Percentiles rank a stretch among this genome's conserved stretches.
Evolutionary conservation across 2,888 invertebrate genomes (phyloP).

Genomic region (Rotaria sp.): DNA sequence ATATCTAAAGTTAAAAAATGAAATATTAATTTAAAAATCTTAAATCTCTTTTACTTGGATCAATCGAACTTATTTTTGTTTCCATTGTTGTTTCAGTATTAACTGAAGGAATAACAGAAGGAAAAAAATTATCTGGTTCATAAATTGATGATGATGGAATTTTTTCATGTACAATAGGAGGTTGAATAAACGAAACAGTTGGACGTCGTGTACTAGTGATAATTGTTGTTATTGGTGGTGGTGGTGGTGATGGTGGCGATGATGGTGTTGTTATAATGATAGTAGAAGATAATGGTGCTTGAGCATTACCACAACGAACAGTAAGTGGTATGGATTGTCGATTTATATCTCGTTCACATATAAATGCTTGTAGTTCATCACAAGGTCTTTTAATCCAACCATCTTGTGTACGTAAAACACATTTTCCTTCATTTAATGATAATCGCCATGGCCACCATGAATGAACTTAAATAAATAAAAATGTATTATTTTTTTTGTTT

Average conservation of each 20-base stretch:
- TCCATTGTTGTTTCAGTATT: background rate
- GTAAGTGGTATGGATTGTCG: background rate
- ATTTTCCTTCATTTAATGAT: background rate
- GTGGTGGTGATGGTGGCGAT: background rate
- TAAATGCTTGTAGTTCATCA: background rate
- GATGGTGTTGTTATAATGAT: background rate
- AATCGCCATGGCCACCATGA: background rate
- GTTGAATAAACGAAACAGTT: background rate
- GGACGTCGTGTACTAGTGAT: background rate
- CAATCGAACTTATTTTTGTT: background rate
- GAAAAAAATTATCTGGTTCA: background rate
- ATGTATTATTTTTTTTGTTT: too few species aligned
- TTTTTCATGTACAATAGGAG: background rate
- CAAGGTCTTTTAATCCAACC: background rate
- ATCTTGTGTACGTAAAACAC: slow-evolving; percentile 1
- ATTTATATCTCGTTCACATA: background rate
- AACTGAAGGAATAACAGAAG: background rate
- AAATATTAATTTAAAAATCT: background rate
- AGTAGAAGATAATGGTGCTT: background rate
- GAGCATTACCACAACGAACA: slow-evolving; percentile 6
- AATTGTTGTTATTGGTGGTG: background rate
- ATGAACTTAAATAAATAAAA: background rate
- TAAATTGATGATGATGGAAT: too few species aligned
- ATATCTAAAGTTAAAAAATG: background rate
- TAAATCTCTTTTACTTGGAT: background rate